phyloP scores from a whole-genome alignment of 2,888 invertebrate genomes.

The Herminia tarsipennalis region DNA sequence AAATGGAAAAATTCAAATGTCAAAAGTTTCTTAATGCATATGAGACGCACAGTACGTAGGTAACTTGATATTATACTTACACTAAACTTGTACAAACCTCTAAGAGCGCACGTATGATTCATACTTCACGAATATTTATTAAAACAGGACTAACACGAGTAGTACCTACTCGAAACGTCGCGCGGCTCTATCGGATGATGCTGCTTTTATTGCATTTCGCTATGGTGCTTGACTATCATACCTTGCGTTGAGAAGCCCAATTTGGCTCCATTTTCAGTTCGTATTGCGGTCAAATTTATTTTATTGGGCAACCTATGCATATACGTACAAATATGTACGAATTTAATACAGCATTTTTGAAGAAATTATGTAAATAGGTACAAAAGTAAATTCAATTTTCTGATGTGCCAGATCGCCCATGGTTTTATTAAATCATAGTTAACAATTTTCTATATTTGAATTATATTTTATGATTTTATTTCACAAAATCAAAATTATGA shows the following conservation, averaged over 20 bases:
- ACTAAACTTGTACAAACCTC: neutral
- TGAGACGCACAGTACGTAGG: too few relatives aligned
- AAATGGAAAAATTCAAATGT: too few relatives aligned
- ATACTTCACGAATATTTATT: conserved; percentile 3
- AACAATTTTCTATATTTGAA: too few relatives aligned
- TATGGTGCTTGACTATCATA: conserved; percentile 35
- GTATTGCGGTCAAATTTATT: conserved; percentile 8
- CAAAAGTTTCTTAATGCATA: too few relatives aligned
- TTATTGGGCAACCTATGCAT: conserved; percentile 5
- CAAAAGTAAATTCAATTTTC: too few relatives aligned
- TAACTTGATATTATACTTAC: neutral
- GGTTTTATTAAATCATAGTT: too few relatives aligned
- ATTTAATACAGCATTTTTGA: neutral
- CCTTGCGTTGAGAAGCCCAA: conserved; percentile 29
- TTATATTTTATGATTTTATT: too few relatives aligned
- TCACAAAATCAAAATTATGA: too few relatives aligned
- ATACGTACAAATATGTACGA: too few relatives aligned
- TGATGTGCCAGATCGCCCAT: too few relatives aligned
- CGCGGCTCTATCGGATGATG: conserved; percentile 18
- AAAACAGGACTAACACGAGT: conserved; percentile 11
- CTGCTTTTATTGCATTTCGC: conserved; percentile 37
- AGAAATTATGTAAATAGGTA: too few relatives aligned
- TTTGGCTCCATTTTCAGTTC: conserved; percentile 34
- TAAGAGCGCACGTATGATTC: neutral
- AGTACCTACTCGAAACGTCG: conserved; percentile 12